phyloP scores from a whole-genome alignment of 2,888 invertebrate species.

The Pyralis farinalis region DNA sequence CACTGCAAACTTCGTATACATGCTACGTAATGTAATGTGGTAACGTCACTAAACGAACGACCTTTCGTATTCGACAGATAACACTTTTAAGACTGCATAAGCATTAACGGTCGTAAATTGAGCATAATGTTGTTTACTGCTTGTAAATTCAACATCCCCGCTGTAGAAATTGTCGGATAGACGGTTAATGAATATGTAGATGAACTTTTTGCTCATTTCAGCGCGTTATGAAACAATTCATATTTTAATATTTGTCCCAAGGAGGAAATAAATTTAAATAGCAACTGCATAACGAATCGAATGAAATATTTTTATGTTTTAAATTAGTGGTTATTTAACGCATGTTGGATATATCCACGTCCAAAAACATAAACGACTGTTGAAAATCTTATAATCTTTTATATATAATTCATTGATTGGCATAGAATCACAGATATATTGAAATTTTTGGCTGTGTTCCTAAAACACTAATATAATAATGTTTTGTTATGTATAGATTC shows the following conservation, averaged over 20 bases:
- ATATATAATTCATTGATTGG: no score
- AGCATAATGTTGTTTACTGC: constrained; percentile 10
- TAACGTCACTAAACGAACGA: background rate
- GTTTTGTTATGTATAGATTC: no score
- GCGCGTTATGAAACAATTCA: constrained; percentile 58
- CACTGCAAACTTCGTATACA: constrained; percentile 52
- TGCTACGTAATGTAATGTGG: constrained; percentile 2
- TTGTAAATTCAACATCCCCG: constrained; percentile 10
- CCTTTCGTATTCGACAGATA: constrained; percentile 3
- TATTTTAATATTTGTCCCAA: constrained; percentile 50
- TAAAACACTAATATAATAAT: no score
- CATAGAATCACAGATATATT: no score
- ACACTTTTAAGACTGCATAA: constrained; percentile 1
- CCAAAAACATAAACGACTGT: no score
- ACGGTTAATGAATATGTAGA: constrained; percentile 67
- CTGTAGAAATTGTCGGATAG: constrained; percentile 28
- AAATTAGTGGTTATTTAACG: no score
- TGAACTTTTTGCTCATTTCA: constrained; percentile 60
- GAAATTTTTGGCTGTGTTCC: no score
- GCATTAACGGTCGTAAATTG: constrained; percentile 6
- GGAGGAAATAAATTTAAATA: no score
- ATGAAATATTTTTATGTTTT: no score
- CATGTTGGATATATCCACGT: no score
- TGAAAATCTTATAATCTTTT: no score
- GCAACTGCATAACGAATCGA: no score